A percentile compares a stretch with the other conserved stretches of the same genome.
Evolutionary conservation across 2,797 vertebrate species (phyloP).

Genomic region (Gallinago solitaria): DNA sequence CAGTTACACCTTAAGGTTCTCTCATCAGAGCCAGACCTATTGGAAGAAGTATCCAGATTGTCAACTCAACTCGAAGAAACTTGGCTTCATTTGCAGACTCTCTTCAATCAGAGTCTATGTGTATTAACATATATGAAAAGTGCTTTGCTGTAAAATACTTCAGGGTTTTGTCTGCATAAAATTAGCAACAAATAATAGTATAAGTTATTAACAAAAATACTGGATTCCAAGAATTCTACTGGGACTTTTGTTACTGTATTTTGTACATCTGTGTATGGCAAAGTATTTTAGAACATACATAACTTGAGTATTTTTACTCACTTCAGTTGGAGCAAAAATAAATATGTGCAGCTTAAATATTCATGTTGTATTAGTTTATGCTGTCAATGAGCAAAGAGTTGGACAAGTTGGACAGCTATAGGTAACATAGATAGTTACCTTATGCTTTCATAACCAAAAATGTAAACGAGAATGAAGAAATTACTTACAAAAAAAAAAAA

Average conservation of each 20-base stretch:
- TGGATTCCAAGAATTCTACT: not conserved
- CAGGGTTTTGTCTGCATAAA: not conserved
- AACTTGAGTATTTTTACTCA: not conserved
- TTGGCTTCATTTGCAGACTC: slow-evolving; percentile 85
- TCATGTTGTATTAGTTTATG: not conserved
- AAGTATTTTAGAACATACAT: not conserved
- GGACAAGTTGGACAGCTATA: not conserved
- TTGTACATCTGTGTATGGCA: not conserved
- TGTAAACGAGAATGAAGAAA: not conserved
- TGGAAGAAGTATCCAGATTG: slow-evolving; percentile 81
- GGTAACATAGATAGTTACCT: not conserved
- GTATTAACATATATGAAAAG: slow-evolving; percentile 92
- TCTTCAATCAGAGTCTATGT: slow-evolving; percentile 91
- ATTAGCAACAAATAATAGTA: not conserved
- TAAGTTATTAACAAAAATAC: not conserved
- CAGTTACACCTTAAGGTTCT: slow-evolving; percentile 89
- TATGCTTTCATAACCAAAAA: not conserved
- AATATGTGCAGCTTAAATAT: not conserved
- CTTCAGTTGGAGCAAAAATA: not conserved
- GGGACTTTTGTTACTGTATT: not conserved
- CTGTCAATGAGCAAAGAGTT: not conserved
- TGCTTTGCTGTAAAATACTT: slow-evolving; percentile 83
- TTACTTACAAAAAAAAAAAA: accelerated
- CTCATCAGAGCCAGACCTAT: slow-evolving; percentile 80
- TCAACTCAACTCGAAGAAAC: slow-evolving; percentile 80